Evolutionary conservation across 1,140 invertebrate species (phyloP).

Genomic region (Cecropterus lyciades): DNA sequence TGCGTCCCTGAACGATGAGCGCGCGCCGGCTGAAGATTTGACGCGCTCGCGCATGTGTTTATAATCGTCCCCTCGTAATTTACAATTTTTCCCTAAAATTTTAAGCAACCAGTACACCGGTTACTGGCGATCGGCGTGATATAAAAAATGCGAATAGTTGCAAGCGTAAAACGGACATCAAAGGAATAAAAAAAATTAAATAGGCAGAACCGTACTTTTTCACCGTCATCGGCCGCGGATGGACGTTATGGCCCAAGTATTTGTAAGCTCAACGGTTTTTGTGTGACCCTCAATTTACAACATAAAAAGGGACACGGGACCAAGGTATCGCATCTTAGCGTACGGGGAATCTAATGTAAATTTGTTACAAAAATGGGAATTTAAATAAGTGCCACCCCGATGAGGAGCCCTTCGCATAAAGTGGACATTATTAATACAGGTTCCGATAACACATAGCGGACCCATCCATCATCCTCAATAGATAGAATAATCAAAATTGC

Average conservation of each 20-base stretch:
- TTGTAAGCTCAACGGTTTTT: slow-evolving; percentile 79
- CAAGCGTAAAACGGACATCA: slow-evolving; percentile 60
- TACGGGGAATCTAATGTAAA: slow-evolving; percentile 77
- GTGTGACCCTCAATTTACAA: slow-evolving; percentile 81
- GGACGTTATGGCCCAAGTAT: slow-evolving; percentile 74
- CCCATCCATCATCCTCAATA: slow-evolving; percentile 23
- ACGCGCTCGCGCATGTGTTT: slow-evolving; percentile 81
- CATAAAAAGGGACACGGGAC: slow-evolving; percentile 66
- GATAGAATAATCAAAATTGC: neutral
- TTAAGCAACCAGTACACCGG: slow-evolving; percentile 66
- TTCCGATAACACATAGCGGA: slow-evolving; percentile 48
- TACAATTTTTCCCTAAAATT: slow-evolving; percentile 73
- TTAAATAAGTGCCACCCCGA: slow-evolving; percentile 76
- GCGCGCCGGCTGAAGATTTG: slow-evolving; percentile 82
- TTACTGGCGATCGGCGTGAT: slow-evolving; percentile 60
- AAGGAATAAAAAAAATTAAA: slow-evolving; percentile 66
- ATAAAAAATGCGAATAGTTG: slow-evolving; percentile 69
- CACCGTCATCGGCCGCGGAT: slow-evolving; percentile 64
- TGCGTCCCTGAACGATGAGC: slow-evolving; percentile 63
- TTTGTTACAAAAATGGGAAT: slow-evolving; percentile 79
- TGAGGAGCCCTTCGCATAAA: slow-evolving; percentile 66
- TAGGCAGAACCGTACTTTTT: slow-evolving; percentile 62
- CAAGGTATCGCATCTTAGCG: slow-evolving; percentile 69
- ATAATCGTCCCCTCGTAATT: slow-evolving; percentile 79
- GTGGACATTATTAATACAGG: slow-evolving; percentile 69